Conservation (phyloP, 1,140 invertebrate genomes). For the Pemphigus obesinymphae region DNA sequence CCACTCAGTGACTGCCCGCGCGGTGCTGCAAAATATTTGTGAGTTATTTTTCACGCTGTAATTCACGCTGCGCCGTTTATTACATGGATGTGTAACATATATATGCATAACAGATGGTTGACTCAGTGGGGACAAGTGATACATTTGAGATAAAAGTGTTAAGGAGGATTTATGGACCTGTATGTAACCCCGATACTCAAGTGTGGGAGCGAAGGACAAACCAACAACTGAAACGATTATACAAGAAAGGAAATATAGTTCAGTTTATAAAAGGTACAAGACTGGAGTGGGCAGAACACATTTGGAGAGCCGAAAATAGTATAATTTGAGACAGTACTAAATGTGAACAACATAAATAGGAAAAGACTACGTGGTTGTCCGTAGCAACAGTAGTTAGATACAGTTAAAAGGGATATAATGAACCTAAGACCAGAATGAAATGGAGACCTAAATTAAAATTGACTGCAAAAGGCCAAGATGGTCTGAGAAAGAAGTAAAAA, state of each 20-base stretch:
- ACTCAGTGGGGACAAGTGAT: too few species aligned
- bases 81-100: too few species aligned
- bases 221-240: neutral
- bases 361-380: neutral
- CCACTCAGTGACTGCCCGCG: too few species aligned
- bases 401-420: neutral
- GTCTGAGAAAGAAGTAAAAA: too few species aligned
- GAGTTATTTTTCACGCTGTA: too few species aligned
- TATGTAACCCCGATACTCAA: neutral
- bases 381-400: neutral
- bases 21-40: too few species aligned
- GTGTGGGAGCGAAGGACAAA: neutral
- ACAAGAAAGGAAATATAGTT: neutral
- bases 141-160: neutral
- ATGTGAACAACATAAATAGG: neutral
- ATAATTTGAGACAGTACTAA: neutral
- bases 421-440: neutral
- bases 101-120: too few species aligned
- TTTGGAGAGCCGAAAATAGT: neutral
- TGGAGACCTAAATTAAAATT: too few species aligned
- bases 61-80: too few species aligned
- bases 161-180: neutral
- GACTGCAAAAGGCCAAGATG: too few species aligned
- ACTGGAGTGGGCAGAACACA: neutral
- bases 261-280: neutral